Percentiles rank a stretch among this genome's conserved stretches.
Conservation (phyloP, 2,113 vertebrate genomes). For the Corythaixoides concolor region DNA sequence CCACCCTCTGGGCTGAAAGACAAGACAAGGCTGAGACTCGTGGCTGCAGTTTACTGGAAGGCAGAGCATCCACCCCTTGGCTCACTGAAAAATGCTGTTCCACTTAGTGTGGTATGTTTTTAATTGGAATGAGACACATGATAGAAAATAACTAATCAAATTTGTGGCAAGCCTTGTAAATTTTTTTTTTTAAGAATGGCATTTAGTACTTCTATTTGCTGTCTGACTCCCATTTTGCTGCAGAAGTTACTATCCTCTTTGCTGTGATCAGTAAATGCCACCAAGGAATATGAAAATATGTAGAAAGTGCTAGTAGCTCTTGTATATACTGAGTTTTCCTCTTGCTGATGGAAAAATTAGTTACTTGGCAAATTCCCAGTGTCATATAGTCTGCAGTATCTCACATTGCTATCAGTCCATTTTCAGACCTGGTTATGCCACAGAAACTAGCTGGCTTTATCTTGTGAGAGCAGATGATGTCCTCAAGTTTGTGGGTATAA, state of each 20-base stretch:
- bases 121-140: background rate
- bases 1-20: background rate
- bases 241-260: background rate
- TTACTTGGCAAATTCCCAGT: background rate
- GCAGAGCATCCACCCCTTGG: background rate
- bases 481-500: background rate
- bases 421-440: background rate
- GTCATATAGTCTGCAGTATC: background rate
- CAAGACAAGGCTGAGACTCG: background rate
- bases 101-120: background rate
- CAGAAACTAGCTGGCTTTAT: background rate
- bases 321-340: background rate
- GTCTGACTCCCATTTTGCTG: background rate
- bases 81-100: background rate
- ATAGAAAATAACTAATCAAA: background rate
- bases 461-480: background rate
- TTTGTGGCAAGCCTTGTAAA: background rate
- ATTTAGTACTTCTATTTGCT: background rate
- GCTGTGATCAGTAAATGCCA: background rate
- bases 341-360: background rate
- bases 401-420: background rate
- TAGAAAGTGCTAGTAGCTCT: background rate
- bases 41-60: background rate
- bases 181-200: background rate
- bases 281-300: background rate